Conservation (phyloP, 2,113 vertebrate genomes). For the Strix aluco region DNA sequence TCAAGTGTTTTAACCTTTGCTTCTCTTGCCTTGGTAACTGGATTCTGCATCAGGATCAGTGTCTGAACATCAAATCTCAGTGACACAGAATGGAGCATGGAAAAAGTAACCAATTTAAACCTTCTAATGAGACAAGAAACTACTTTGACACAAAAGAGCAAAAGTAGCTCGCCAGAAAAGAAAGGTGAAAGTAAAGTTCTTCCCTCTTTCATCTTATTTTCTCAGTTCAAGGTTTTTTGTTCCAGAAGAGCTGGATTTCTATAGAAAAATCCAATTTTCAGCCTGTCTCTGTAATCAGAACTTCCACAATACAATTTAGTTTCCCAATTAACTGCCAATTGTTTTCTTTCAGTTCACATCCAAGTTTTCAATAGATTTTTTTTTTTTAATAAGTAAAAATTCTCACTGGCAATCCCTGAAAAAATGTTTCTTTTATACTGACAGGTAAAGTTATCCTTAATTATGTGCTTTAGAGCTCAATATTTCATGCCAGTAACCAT, state of each 20-base stretch:
- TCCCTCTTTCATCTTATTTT: neutral
- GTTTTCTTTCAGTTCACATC: neutral
- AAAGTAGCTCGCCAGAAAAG: neutral
- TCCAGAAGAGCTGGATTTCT: neutral
- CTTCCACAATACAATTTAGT: neutral
- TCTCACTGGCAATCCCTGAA: neutral
- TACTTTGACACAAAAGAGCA: neutral
- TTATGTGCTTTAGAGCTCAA: neutral
- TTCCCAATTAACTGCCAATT: neutral
- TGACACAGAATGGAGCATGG: neutral
- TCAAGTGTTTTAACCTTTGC: neutral
- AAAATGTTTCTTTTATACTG: neutral
- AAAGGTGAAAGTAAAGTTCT: neutral
- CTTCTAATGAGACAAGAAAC: neutral
- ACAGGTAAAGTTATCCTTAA: neutral
- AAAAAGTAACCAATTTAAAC: neutral
- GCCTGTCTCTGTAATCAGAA: neutral
- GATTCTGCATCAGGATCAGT: neutral
- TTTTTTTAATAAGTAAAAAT: neutral
- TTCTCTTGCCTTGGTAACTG: neutral
- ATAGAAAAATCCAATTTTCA: slow-evolving; percentile 16
- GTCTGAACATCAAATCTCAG: neutral
- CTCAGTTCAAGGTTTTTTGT: neutral
- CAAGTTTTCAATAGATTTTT: neutral
- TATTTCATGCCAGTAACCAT: neutral